A percentile compares a stretch with the other conserved stretches of the same genome.
These are phyloP conservation scores for Sciurus niger DNA, from an alignment of 2,113 vertebrate species.

Conservation along the genomic window DNA sequence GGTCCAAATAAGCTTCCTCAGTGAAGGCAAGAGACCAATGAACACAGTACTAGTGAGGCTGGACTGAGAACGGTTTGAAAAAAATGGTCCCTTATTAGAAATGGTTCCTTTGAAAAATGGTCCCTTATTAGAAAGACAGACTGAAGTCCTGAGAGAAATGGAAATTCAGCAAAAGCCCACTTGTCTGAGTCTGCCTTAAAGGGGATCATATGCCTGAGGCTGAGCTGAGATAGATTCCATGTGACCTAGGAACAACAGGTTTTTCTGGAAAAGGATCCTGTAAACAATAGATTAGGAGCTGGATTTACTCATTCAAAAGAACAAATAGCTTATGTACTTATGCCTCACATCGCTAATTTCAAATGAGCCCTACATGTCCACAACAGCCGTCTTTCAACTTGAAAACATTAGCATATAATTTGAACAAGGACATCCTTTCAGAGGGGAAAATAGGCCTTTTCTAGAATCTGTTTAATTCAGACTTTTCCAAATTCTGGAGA, in stretches of 20 bases:
- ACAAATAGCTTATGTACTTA: background rate
- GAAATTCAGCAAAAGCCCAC: background rate
- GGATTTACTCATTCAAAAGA: slow-evolving; percentile 34
- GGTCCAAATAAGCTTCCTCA: background rate
- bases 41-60: background rate
- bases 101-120: background rate
- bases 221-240: background rate
- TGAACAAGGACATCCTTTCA: background rate
- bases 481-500: background rate
- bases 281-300: background rate
- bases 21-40: background rate
- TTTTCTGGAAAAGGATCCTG: slow-evolving; percentile 35
- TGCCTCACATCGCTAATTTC: background rate
- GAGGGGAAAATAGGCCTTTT: background rate
- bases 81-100: slow-evolving; percentile 5
- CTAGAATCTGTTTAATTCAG: slow-evolving; percentile 42
- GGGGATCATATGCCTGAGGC: background rate
- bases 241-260: slow-evolving; percentile 24
- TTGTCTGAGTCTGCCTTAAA: background rate
- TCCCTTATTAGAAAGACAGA: background rate
- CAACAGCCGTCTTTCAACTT: background rate
- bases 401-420: background rate
- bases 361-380: background rate
- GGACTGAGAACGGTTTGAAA: background rate
- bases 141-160: background rate